Base-by-base conservation (phyloP, 2,888 invertebrate species). In the Baronia brevicornis region DNA sequence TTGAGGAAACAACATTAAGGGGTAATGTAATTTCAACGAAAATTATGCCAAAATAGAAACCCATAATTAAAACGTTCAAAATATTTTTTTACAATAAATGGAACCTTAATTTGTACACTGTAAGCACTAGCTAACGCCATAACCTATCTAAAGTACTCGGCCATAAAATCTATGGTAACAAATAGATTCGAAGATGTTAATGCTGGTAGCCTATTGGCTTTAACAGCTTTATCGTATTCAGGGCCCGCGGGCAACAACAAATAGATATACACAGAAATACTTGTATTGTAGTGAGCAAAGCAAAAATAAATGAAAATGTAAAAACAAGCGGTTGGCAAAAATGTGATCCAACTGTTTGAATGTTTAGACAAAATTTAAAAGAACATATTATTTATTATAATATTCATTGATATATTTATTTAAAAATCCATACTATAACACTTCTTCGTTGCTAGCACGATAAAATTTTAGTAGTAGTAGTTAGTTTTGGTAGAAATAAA, bases 101-200 rank as follows among this genome's bases (percentile, higher is more conserved):
- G 57, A 64, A 64, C 49, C 61, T 66, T 68, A 70, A 51, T 69
- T 67, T 70, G 66, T 78, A 74, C 73, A 75, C 46, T 46, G 52
- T 60, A 73, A 75, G 75, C 70, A 61, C 52, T 66, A 64, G 55
- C 70, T 71, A 72, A 69, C 53, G 51, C 63, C 63, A 69, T 49
- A 54, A 54, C 60, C 66, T 77, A 77, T 54, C 64, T 75, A 73
- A 48, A 72, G 70, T 74, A 80, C 70, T 73, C 78, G 73, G 75
- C 80, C 79, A 65, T 80, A 74, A 59, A 57, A 56, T 66, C 80
- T 80, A 80, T 80, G 82, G 82, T 82, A 82, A 84, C 82, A 67
- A 70, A n/a, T n/a, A n/a, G n/a, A n/a, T n/a, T n/a, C n/a, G n/a
- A n/a, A n/a, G n/a, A n/a, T n/a, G n/a, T n/a, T n/a, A n/a, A n/a